Percentiles rank a stretch among this genome's conserved stretches.
These are phyloP conservation scores for Pituophis catenifer DNA, from an alignment of 2,113 vertebrate species.

Conservation along the genomic window DNA sequence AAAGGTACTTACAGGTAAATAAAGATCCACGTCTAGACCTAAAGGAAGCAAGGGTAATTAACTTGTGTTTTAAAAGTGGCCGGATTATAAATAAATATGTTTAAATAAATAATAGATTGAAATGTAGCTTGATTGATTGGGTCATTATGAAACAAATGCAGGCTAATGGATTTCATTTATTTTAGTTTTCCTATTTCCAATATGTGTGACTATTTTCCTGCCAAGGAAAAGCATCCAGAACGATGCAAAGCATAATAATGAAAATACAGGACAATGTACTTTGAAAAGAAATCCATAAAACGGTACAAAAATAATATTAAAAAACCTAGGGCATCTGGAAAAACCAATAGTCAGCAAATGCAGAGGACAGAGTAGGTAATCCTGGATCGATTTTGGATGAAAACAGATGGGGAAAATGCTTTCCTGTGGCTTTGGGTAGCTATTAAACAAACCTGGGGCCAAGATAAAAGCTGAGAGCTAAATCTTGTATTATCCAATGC, in stretches of 20 bases:
- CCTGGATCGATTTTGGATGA: background rate
- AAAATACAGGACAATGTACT: slow-evolving; percentile 2
- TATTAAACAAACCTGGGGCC: background rate
- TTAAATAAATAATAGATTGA: slow-evolving; percentile 29
- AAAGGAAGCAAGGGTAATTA: slow-evolving; percentile 30
- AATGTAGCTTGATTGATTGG: slow-evolving; percentile 19
- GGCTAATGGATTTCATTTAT: slow-evolving; percentile 31
- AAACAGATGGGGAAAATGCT: background rate
- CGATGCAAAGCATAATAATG: slow-evolving; percentile 2
- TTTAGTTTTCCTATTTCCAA: slow-evolving; percentile 6
- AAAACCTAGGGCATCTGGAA: background rate
- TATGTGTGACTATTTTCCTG: slow-evolving; percentile 17
- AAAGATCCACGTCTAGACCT: slow-evolving; percentile 29
- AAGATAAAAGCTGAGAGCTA: background rate
- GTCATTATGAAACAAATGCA: slow-evolving; percentile 5
- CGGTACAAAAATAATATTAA: slow-evolving; percentile 4
- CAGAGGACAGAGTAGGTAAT: background rate
- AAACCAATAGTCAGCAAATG: background rate
- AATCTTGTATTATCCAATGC: background rate
- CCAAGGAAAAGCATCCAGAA: slow-evolving; percentile 12
- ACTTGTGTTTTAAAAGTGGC: slow-evolving; percentile 8
- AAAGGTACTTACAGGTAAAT: slow-evolving; percentile 18
- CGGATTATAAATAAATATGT: background rate
- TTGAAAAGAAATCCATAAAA: slow-evolving; percentile 19
- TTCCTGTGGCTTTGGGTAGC: background rate